Evolutionary conservation across 2,797 vertebrate genomes (phyloP), one percentile per base, ranked within the genome.

Genomic region (Fratercula arctica): DNA sequence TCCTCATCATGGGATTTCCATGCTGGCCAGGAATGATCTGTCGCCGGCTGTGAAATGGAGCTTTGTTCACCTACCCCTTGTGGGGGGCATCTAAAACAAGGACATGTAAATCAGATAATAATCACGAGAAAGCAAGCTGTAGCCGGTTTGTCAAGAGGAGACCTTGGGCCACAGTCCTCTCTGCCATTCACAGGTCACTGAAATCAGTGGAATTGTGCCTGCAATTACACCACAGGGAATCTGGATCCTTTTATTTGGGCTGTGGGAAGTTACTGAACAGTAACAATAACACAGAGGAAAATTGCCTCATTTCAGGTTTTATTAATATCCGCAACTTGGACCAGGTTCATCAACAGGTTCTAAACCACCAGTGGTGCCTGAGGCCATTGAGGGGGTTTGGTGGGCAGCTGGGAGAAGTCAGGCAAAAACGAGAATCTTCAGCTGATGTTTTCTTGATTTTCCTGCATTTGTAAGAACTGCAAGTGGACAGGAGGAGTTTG

Each of bases 171-270:
- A 53, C 23, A 45, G 73, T 78, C 89, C 81, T 87, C 37, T 59
- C 88, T 95, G 84, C 91, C 72, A 50, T 95, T 95, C 79, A 91
- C 94, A 97, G 87, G 92, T 96, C 95, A 92, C 69, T 94, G 93
- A 60, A 92, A 89, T 94, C 90, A 84, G 50, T 64, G 73, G 78
- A 87, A 61, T 24, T 88, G 76, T 94, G 95, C 29, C 64, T 87
- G 82, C 69, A 94, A 69, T 95, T 95, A 75, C 35, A 77, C 61
- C 75, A 72, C 68, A 23, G 93, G 78, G 78, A 89, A 81, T 72
- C 60, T 67, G 68, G 23, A 69, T 89, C 35, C 29, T 87, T 67
- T 87, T 72, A 60, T 57, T 79, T 88, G 61, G 59, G 35, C 85
- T 91, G 69, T 70, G 85, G 59, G 82, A 95, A 89, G 76, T 85